Evolutionary conservation across 2,888 invertebrate species (phyloP).

Genomic region (Antheraea yamamai): DNA sequence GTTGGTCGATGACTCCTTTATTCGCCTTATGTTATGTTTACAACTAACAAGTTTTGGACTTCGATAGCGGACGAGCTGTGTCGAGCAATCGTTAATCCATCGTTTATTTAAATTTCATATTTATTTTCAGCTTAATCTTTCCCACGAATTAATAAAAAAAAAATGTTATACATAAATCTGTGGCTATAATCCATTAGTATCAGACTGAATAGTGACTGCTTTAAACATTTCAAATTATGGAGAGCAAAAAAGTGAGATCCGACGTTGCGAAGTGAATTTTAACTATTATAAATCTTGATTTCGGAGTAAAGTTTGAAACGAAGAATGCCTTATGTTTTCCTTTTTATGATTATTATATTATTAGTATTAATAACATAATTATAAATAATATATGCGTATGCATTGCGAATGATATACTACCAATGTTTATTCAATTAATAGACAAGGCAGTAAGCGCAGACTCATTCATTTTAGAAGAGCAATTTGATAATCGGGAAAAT

Average conservation of each 20-base stretch:
- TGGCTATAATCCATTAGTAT: not conserved
- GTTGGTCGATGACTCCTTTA: conserved; percentile 5
- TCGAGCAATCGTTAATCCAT: not conserved
- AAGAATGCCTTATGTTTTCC: not conserved
- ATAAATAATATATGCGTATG: not conserved
- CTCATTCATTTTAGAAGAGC: not conserved
- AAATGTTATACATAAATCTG: not conserved
- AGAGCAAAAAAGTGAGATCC: not conserved
- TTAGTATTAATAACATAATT: not conserved
- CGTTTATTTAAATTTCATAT: not conserved
- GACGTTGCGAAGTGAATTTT: not conserved
- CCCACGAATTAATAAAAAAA: not conserved
- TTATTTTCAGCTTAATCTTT: not conserved
- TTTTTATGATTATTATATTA: not conserved
- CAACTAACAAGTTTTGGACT: not conserved
- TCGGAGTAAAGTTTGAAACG: no score
- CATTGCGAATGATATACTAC: not conserved
- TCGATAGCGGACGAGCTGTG: not conserved
- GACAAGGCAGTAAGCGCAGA: not conserved
- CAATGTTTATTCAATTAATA: not conserved
- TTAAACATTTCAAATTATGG: no score
- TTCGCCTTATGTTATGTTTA: not conserved
- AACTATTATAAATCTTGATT: not conserved
- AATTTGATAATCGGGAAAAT: not conserved
- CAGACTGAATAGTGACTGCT: not conserved